Percentiles rank a stretch among this genome's conserved stretches.
Evolutionary conservation across 2,113 vertebrate genomes (phyloP).

Genomic region (Leptobrachium leishanense): DNA sequence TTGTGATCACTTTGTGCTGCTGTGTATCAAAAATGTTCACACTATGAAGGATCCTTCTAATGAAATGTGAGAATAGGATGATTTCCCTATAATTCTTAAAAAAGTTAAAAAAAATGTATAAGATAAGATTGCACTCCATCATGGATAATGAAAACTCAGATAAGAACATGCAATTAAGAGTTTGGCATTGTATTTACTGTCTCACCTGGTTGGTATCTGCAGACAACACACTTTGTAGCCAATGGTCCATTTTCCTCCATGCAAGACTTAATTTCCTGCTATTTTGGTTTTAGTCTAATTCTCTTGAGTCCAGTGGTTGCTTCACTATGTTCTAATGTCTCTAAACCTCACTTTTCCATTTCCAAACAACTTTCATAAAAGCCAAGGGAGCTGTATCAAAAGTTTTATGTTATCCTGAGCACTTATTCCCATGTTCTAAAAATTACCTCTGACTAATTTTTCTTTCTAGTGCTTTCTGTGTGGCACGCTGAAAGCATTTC

Average conservation of each 20-base stretch:
- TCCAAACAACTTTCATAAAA: slow-evolving; percentile 53
- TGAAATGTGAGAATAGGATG: no score
- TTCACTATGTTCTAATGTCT: slow-evolving; percentile 61
- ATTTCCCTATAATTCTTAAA: no score
- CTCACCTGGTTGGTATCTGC: slow-evolving; percentile 2
- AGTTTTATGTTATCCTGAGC: slow-evolving; percentile 45
- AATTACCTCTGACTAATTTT: slow-evolving; percentile 11
- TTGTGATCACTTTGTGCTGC: no score
- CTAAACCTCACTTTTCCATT: slow-evolving; percentile 57
- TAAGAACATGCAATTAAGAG: neutral
- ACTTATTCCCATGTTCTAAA: slow-evolving; percentile 48
- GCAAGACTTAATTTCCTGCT: slow-evolving; percentile 54
- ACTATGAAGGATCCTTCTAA: no score
- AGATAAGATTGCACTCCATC: no score
- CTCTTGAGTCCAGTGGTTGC: slow-evolving; percentile 56
- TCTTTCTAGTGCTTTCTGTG: slow-evolving; percentile 33
- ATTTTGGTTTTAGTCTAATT: slow-evolving; percentile 59
- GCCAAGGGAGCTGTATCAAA: slow-evolving; percentile 50
- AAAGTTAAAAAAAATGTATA: no score
- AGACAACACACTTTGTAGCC: slow-evolving; percentile 10
- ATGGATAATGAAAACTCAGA: no score
- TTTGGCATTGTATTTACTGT: neutral
- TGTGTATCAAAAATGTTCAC: no score
- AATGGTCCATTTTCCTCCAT: slow-evolving; percentile 43
- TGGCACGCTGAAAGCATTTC: slow-evolving; percentile 13